These are phyloP conservation scores for Sepiola atlantica DNA, from an alignment of 2,888 invertebrate genomes.

Conservation along the genomic window DNA sequence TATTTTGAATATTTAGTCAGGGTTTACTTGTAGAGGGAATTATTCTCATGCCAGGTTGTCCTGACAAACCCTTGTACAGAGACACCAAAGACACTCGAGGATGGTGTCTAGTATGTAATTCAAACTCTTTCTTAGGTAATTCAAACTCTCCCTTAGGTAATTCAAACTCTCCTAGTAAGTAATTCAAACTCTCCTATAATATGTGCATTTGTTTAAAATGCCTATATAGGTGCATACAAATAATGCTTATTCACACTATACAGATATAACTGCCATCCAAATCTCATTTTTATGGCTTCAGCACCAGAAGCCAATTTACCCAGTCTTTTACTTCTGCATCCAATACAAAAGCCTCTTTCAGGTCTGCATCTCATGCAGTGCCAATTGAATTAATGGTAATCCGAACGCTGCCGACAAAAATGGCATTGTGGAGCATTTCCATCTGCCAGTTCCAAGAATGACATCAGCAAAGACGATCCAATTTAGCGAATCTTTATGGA, in stretches of 20 bases:
- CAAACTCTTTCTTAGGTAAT: no score
- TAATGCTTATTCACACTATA: neutral
- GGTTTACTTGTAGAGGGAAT: no score
- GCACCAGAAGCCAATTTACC: neutral
- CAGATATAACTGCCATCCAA: neutral
- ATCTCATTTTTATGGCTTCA: neutral
- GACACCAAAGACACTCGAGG: no score
- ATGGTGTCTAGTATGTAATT: no score
- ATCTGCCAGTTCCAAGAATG: neutral
- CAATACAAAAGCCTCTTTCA: neutral
- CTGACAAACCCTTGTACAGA: no score
- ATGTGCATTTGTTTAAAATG: neutral
- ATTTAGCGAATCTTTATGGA: neutral
- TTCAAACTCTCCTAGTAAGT: no score
- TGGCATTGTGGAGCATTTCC: neutral
- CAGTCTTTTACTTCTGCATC: neutral
- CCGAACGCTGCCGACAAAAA: neutral
- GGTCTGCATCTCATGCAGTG: neutral
- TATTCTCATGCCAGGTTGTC: no score
- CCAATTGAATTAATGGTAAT: neutral
- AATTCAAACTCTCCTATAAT: no score
- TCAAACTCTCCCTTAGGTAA: no score
- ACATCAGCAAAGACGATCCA: neutral
- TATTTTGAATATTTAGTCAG: no score
- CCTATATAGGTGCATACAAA: neutral